Evolutionary conservation across 1,140 invertebrate genomes (phyloP).

Genomic region (Meloidogyne floridensis): DNA sequence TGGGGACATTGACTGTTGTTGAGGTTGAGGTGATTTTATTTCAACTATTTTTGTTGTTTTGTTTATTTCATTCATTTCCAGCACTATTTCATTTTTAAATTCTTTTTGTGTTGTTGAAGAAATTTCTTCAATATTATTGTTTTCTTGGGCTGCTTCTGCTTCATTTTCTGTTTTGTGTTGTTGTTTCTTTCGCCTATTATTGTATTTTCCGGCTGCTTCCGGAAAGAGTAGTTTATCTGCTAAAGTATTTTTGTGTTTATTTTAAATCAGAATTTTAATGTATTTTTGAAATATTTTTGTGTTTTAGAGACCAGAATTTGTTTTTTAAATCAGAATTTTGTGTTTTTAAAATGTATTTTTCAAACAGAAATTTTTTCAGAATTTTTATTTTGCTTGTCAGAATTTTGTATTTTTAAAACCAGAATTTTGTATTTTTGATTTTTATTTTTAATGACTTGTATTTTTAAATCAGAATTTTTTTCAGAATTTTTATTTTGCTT

Average conservation of each 20-base stretch:
- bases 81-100: neutral
- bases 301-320: neutral
- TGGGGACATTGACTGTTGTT: no score
- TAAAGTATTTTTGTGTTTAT: conserved; percentile 1
- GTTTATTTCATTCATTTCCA: neutral
- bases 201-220: conserved; percentile 15
- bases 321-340: neutral
- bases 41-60: neutral
- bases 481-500: no score
- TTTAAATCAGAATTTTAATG: no score
- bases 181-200: conserved; percentile 2
- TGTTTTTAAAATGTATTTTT: neutral
- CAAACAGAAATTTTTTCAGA: no score
- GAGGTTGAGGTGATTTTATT: no score
- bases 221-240: conserved; percentile 28
- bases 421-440: no score
- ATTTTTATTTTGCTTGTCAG: no score
- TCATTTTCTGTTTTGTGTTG: neutral
- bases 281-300: neutral
- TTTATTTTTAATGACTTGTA: no score
- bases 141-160: neutral
- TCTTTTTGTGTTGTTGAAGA: conserved; percentile 5
- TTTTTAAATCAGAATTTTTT: neutral
- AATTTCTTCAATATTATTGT: neutral
- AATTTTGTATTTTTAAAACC: no score